Evolutionary conservation across 2,888 invertebrate species (phyloP), one percentile per base, ranked within the genome.

Genomic region (Drosophila seclusa): DNA sequence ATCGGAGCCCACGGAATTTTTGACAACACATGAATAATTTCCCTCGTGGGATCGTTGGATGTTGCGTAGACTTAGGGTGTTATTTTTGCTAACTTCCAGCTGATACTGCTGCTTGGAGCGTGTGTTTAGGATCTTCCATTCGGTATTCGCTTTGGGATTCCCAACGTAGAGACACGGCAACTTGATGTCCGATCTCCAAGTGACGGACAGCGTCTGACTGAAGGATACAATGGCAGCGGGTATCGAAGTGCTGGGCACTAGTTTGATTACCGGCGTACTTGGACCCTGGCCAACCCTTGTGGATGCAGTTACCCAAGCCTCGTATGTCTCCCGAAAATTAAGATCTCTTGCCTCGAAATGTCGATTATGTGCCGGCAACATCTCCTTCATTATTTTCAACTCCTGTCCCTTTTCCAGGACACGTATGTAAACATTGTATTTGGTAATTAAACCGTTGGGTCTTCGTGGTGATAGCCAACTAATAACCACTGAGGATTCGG

Each of bases 401-500:
- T 94, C 94, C 80, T 94, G 93, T n/a, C 94, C 94, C 78, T 94
- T 94, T 73, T 94, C 94, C 73, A 94, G 83, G n/a, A 94, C 93
- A 24, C 94, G 93, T 70, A 95, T 94, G 83, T 95, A 95, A 55
- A 96, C 94, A 66, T 94, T 95, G 90, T 95, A 96, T 80, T 95
- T 94, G 29, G 94, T 94, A 13, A 96, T 93, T 67, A 94, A 88
- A 2, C 96, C 96, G 89, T 96, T 96, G 0, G 94, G 94, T 18
- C 94, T 93, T 27, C 94, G 90, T 4, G 96, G 96, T n/a, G 95
- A 94, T 72, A 95, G 91, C 96, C 96, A 96, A 67, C 95, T 94
- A 40, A 95, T 94, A 67, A 95, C 93, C 27, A 95, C 94, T 16
- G 95, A 94, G 53, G 94, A 94, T 76, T 94, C 94, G 40, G 95